These are phyloP conservation scores for Chymomyza caudatula DNA, from an alignment of 2,888 invertebrate species.

Conservation along the genomic window DNA sequence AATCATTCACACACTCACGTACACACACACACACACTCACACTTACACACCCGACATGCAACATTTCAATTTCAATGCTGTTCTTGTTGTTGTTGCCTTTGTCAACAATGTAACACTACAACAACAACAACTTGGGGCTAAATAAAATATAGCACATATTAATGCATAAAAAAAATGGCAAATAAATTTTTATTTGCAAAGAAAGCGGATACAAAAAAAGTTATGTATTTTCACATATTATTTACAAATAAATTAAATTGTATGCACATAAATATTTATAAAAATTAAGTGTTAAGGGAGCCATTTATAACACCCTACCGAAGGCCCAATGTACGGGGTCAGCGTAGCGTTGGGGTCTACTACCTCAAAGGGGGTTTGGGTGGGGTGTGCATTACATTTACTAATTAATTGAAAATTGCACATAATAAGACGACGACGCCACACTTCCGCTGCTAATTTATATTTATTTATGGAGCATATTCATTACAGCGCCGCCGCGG, in stretches of 20 bases:
- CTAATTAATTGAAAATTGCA: slow-evolving; percentile 67
- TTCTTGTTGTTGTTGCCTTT: slow-evolving; percentile 16
- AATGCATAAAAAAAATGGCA: slow-evolving; percentile 3
- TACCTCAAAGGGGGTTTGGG: not conserved
- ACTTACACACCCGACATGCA: slow-evolving; percentile 14
- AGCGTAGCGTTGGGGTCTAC: too few relatives aligned
- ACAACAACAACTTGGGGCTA: slow-evolving; percentile 35
- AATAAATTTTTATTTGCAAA: slow-evolving; percentile 1
- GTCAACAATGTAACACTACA: slow-evolving; percentile 58
- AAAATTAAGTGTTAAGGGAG: slow-evolving; percentile 70
- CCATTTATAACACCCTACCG: slow-evolving; percentile 36
- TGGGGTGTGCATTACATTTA: slow-evolving; percentile 59
- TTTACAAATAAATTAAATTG: slow-evolving; percentile 67
- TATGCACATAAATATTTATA: slow-evolving; percentile 67
- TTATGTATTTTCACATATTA: slow-evolving; percentile 14
- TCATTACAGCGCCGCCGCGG: slow-evolving; percentile 11
- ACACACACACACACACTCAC: not conserved
- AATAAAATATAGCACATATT: not conserved
- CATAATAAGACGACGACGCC: slow-evolving; percentile 55
- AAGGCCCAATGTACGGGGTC: not conserved
- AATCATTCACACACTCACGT: not conserved
- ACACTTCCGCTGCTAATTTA: slow-evolving; percentile 61
- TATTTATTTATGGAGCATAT: slow-evolving; percentile 54
- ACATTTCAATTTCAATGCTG: slow-evolving; percentile 59
- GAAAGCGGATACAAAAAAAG: not conserved